Percentiles rank a stretch among this genome's conserved stretches.
Evolutionary conservation across 2,113 vertebrate genomes (phyloP).

Genomic region (Gasterosteus aculeatus): DNA sequence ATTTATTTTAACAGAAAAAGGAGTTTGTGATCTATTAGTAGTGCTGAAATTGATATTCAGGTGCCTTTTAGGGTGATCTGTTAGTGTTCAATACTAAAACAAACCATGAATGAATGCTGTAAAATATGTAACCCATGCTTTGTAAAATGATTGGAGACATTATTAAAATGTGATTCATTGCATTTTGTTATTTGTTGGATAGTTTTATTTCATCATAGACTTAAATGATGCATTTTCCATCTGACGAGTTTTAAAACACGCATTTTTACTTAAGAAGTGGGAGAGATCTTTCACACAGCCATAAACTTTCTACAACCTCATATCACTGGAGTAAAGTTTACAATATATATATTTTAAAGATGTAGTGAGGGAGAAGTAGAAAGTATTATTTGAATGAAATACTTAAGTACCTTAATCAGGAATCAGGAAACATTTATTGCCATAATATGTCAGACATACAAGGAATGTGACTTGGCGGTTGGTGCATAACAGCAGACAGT

Average conservation of each 20-base stretch:
- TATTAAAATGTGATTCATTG: background rate
- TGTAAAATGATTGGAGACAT: background rate
- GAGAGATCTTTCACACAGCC: too few relatives aligned
- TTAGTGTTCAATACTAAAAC: constrained; percentile 1
- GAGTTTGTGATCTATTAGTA: constrained; percentile 1
- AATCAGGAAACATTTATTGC: too few relatives aligned
- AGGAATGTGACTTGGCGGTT: too few relatives aligned
- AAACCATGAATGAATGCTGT: background rate
- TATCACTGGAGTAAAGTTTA: background rate
- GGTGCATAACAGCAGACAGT: too few relatives aligned
- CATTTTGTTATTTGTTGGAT: background rate
- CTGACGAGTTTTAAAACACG: background rate
- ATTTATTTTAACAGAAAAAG: constrained; percentile 46
- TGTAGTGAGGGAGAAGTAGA: background rate
- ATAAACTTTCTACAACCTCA: too few relatives aligned
- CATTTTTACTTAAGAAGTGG: background rate
- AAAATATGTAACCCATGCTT: background rate
- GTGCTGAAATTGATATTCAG: constrained; percentile 1
- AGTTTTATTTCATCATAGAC: background rate
- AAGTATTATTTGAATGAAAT: background rate
- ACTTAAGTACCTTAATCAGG: too few relatives aligned
- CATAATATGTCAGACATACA: too few relatives aligned
- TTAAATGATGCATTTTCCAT: background rate
- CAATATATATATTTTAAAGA: background rate
- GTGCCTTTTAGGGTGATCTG: background rate